phyloP scores from a whole-genome alignment of 2,888 invertebrate species.

The Heteropelma amictum region DNA sequence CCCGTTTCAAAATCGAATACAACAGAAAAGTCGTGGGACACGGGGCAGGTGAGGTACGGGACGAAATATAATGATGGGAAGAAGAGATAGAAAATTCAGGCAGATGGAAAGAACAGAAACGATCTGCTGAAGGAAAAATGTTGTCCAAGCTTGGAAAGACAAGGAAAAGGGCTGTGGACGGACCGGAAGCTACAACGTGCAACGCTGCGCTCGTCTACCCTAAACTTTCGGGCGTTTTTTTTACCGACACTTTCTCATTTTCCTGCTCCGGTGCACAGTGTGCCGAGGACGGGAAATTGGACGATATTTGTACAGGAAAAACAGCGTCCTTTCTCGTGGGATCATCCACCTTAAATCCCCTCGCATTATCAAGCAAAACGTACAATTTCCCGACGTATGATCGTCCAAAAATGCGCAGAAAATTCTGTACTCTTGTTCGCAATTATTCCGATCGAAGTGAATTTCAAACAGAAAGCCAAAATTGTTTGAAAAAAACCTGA shows the following conservation, averaged over 20 bases:
- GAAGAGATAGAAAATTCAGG: neutral
- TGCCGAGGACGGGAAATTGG: no score
- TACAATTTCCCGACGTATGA: conserved; percentile 30
- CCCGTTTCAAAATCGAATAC: conserved; percentile 25
- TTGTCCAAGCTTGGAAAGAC: neutral
- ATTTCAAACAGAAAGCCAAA: no score
- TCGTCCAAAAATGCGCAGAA: neutral
- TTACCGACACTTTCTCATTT: neutral
- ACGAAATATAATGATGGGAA: neutral
- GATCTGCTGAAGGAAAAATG: conserved; percentile 27
- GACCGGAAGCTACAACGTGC: conserved; percentile 1
- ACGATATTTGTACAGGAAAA: conserved; percentile 42
- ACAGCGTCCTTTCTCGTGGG: conserved; percentile 22
- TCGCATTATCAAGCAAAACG: neutral
- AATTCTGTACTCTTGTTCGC: neutral
- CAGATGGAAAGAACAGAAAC: conserved; percentile 3
- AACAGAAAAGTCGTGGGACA: conserved; percentile 29
- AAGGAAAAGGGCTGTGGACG: conserved; percentile 47
- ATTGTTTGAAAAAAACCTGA: no score
- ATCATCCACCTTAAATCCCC: neutral
- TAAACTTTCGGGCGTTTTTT: conserved; percentile 1
- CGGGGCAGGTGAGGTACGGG: neutral
- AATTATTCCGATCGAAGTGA: no score
- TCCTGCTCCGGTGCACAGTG: no score
- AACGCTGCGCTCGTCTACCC: neutral